Percentiles rank a stretch among this genome's conserved stretches.
Conservation (phyloP, 2,113 vertebrate genomes). For the Oryzias curvinotus region DNA sequence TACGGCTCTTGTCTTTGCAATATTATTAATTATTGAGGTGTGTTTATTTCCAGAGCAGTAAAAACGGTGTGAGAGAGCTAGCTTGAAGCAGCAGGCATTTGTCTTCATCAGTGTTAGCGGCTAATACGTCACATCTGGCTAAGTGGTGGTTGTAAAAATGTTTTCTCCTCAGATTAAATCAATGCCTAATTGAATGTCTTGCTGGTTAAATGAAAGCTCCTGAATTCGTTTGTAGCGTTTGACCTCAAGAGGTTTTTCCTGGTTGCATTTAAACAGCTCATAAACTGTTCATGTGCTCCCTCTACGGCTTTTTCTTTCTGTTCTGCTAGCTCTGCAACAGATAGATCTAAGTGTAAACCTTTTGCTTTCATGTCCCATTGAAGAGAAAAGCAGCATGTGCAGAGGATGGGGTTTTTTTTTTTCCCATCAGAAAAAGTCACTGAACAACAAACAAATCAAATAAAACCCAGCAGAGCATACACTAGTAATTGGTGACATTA, state of each 20-base stretch:
- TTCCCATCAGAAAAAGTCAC: slow-evolving; percentile 46
- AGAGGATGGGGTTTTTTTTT: slow-evolving; percentile 14
- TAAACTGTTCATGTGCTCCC: slow-evolving; percentile 51
- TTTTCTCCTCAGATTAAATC: slow-evolving; percentile 38
- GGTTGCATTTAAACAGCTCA: slow-evolving; percentile 48
- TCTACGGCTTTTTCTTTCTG: slow-evolving; percentile 11
- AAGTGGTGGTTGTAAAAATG: slow-evolving; percentile 48
- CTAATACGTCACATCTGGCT: slow-evolving; percentile 35
- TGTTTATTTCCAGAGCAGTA: slow-evolving; percentile 6
- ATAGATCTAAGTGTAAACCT: slow-evolving; percentile 15
- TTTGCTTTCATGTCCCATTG: slow-evolving; percentile 24
- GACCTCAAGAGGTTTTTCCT: slow-evolving; percentile 54
- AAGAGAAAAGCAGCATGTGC: slow-evolving; percentile 9
- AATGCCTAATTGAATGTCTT: slow-evolving; percentile 43
- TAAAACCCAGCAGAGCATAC: slow-evolving; percentile 22
- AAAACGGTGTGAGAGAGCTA: slow-evolving; percentile 12
- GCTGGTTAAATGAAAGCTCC: slow-evolving; percentile 42
- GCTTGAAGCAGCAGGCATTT: slow-evolving; percentile 34
- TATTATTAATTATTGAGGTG: slow-evolving; percentile 4
- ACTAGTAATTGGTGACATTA: slow-evolving; percentile 67
- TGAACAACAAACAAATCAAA: slow-evolving; percentile 20
- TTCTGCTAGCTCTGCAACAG: slow-evolving; percentile 15
- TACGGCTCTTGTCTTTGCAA: neutral
- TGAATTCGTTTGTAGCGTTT: slow-evolving; percentile 32
- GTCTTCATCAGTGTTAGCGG: slow-evolving; percentile 52